Conservation (phyloP, 1,140 invertebrate genomes). For the Drosophila nigromelanica region DNA sequence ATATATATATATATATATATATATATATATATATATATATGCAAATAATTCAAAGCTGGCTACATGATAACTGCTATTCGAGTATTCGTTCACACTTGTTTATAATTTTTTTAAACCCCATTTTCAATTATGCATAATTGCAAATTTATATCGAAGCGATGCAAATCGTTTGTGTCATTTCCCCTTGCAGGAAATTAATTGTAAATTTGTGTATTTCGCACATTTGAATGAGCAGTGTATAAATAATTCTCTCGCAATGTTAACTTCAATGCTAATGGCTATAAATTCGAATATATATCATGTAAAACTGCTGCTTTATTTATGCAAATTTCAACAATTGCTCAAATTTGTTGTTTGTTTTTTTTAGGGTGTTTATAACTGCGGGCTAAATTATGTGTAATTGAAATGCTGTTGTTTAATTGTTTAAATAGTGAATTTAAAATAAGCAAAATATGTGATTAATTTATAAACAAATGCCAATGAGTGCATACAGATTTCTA, state of each 20-base stretch:
- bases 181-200: constrained; percentile 67
- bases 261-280: constrained; percentile 10
- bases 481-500: not conserved
- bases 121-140: constrained; percentile 61
- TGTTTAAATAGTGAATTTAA: not conserved
- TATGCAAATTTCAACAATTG: constrained; percentile 36
- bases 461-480: not conserved
- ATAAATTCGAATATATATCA: constrained; percentile 3
- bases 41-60: not conserved
- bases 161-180: constrained; percentile 45
- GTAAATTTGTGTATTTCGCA: constrained; percentile 63
- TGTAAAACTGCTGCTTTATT: constrained; percentile 18
- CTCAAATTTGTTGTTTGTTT: not conserved
- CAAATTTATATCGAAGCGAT: constrained; percentile 22
- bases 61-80: not conserved
- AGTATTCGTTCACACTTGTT: not conserved
- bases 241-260: constrained; percentile 18
- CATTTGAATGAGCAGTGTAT: constrained; percentile 13
- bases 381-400: not conserved
- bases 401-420: not conserved
- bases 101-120: constrained; percentile 6
- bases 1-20: too few relatives aligned
- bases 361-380: not conserved
- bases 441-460: not conserved
- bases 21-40: too few relatives aligned